Evolutionary conservation across 2,797 vertebrate genomes (phyloP), one percentile per base, ranked within the genome.

Genomic region (Sebastolobus alascanus): DNA sequence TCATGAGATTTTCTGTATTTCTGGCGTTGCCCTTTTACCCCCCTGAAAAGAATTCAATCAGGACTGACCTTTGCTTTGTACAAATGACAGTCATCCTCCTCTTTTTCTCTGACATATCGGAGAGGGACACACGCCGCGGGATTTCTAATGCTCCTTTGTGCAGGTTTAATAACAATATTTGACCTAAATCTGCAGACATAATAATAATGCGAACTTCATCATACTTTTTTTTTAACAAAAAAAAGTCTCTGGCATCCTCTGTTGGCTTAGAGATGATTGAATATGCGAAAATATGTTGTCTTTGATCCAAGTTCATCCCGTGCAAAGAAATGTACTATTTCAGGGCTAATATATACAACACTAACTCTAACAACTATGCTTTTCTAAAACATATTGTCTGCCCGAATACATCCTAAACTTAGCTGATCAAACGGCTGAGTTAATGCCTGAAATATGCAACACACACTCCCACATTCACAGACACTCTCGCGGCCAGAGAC

Each of bases 51-150:
- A 89, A 93, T 92, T 92, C 73, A 89, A 92, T 94, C 89, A 73
- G 68, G 14, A 56, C 65, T 93, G 93, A 94, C 93, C 90, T 94
- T 94, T 92, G 77, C 60, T 86, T 89, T 71, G 68, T 72, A 87
- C 83, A 91, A 89, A 90, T 91, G 83, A 89, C 87, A 92, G 79
- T 80, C 79, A 54, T 65, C 35, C 75, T 73, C 70, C 55, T 78
- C 68, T n/a, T 71, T 77, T 76, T 67, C 67, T 71, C 60, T 89
- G 89, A 79, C 75, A 72, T 91, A 90, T 80, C 35, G 79, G 74
- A 84, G 74, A 73, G 40, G 72, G 73, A 67, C 78, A 79, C 67
- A 2, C n/a, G n/a, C 71, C 3, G 3, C 64, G 10, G 61, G 82
- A 71, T 55, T 81, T 71, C 68, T 58, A 76, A 83, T 78, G 66